Percentiles rank a stretch among this genome's conserved stretches.
These are phyloP conservation scores for Drosophila acutilabella DNA, from an alignment of 2,888 invertebrate species.

Conservation along the genomic window DNA sequence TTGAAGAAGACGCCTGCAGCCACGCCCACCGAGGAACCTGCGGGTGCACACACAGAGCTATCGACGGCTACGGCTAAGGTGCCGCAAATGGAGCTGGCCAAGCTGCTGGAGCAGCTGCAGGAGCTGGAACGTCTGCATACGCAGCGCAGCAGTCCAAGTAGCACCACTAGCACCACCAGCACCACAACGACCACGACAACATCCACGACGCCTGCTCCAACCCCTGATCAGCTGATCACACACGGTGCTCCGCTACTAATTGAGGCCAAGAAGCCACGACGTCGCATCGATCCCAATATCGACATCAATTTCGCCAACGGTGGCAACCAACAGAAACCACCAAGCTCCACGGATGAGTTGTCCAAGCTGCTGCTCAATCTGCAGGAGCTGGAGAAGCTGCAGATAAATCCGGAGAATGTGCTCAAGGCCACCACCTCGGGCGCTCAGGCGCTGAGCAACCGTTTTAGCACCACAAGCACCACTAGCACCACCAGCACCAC, in stretches of 20 bases:
- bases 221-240: slow-evolving; percentile 70
- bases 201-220: slow-evolving; percentile 56
- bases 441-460: slow-evolving; percentile 61
- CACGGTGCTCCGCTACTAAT: slow-evolving; percentile 78
- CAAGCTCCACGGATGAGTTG: slow-evolving; percentile 80
- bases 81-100: slow-evolving; percentile 84
- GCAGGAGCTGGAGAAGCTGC: slow-evolving; percentile 81
- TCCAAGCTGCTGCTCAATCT: slow-evolving; percentile 86
- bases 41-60: slow-evolving; percentile 73
- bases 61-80: slow-evolving; percentile 75
- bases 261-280: slow-evolving; percentile 80
- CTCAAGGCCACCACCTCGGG: slow-evolving; percentile 56
- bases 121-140: slow-evolving; percentile 80
- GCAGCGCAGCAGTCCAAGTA: slow-evolving; percentile 44
- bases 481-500: slow-evolving; percentile 24
- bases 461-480: slow-evolving; percentile 57
- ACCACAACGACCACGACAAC: slow-evolving; percentile 45
- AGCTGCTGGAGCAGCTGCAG: slow-evolving; percentile 85
- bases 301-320: slow-evolving; percentile 76
- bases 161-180: slow-evolving; percentile 48
- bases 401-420: slow-evolving; percentile 77
- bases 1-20: slow-evolving; percentile 69
- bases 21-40: slow-evolving; percentile 63
- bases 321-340: slow-evolving; percentile 71
- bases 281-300: slow-evolving; percentile 81